Evolutionary conservation across 2,113 vertebrate genomes (phyloP).

Genomic region (Mellivora capensis): DNA sequence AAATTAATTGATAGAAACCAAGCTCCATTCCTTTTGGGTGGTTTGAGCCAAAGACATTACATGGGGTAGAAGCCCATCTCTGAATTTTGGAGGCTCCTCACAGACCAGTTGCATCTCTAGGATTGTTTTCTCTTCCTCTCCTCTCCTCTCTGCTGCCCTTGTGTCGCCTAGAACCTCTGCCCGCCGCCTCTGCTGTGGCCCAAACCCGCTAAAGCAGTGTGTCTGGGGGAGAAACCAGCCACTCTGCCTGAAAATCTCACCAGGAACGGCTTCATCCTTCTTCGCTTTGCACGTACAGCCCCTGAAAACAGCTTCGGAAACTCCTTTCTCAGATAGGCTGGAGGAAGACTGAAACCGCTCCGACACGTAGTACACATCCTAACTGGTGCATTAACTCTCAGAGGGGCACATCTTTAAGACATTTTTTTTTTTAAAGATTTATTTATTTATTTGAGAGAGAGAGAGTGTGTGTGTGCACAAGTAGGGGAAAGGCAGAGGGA

Average conservation of each 20-base stretch:
- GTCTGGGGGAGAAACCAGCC: background rate
- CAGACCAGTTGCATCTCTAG: background rate
- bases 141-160: background rate
- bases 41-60: background rate
- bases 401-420: background rate
- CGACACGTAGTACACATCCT: background rate
- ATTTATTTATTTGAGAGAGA: background rate
- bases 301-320: background rate
- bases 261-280: background rate
- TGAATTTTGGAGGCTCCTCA: background rate
- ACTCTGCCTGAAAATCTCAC: background rate
- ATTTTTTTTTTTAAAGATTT: background rate
- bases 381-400: background rate
- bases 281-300: background rate
- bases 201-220: background rate
- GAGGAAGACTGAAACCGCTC: background rate
- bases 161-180: background rate
- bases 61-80: rapidly evolving
- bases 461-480: background rate
- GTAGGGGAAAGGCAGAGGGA: background rate
- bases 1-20: constrained; percentile 22
- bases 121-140: background rate
- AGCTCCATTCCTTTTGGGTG: background rate
- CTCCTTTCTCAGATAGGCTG: background rate
- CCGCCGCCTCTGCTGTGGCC: background rate